These are phyloP conservation scores for Hydrozoanthus gracilis DNA, from an alignment of 92 coral and sea anemone species.

Conservation along the genomic window DNA sequence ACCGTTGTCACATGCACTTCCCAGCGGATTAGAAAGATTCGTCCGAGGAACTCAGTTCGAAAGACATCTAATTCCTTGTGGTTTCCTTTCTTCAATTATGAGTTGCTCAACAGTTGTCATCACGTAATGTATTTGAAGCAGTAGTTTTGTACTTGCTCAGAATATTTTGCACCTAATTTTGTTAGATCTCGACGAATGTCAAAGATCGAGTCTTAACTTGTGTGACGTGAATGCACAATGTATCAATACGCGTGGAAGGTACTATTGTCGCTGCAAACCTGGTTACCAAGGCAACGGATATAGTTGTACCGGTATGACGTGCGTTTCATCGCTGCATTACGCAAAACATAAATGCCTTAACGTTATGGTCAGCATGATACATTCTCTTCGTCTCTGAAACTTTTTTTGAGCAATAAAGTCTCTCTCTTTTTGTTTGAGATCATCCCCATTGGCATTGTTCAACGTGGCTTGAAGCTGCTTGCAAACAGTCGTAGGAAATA, in stretches of 20 bases:
- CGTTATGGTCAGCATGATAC: background rate
- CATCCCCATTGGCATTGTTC: too few species aligned
- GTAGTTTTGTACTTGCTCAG: background rate
- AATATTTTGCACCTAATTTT: background rate
- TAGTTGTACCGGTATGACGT: constrained; percentile 48
- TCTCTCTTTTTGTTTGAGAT: too few species aligned
- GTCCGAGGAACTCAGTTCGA: too few species aligned
- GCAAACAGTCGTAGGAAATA: too few species aligned
- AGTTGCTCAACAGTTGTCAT: too few species aligned
- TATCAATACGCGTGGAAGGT: constrained; percentile 69
- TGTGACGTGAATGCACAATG: constrained; percentile 75
- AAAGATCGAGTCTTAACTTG: constrained; percentile 26
- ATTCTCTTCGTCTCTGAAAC: background rate
- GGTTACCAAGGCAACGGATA: constrained; percentile 70
- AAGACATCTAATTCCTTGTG: too few species aligned
- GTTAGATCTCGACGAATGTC: constrained; percentile 77
- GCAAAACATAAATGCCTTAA: background rate
- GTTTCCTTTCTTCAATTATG: too few species aligned
- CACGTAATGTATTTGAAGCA: too few species aligned
- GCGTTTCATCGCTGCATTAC: background rate
- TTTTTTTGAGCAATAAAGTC: too few species aligned
- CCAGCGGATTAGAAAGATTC: too few species aligned
- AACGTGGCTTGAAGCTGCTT: too few species aligned
- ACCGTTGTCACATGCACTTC: too few species aligned
- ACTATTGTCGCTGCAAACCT: constrained; percentile 67